Evolutionary conservation across 2,113 vertebrate genomes (phyloP).

Genomic region (Rhinogobius similis): DNA sequence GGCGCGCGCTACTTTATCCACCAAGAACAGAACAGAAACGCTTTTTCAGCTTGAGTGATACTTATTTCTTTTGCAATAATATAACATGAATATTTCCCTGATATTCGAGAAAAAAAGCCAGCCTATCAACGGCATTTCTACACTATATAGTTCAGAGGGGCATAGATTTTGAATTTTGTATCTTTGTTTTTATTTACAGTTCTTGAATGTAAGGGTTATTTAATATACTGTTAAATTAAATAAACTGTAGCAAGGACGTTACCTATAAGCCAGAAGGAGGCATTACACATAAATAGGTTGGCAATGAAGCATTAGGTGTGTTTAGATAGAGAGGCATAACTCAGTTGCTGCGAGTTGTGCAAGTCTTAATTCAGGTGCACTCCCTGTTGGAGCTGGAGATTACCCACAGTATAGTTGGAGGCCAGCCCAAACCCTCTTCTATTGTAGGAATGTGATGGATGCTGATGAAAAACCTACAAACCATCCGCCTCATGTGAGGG

Average conservation of each 20-base stretch:
- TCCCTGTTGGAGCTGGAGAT: not conserved
- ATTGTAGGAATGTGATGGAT: not conserved
- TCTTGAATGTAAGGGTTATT: too few relatives aligned
- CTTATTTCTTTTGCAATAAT: not conserved
- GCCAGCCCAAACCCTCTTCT: too few relatives aligned
- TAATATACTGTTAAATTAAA: too few relatives aligned
- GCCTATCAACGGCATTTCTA: too few relatives aligned
- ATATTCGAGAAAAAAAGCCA: too few relatives aligned
- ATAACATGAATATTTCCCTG: too few relatives aligned
- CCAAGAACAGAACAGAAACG: not conserved
- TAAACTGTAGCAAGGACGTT: too few relatives aligned
- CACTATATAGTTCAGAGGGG: too few relatives aligned
- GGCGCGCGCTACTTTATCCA: conserved; percentile 21
- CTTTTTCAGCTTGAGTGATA: not conserved
- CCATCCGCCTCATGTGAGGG: not conserved
- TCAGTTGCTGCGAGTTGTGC: not conserved
- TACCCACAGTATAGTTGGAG: too few relatives aligned
- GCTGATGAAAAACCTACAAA: not conserved
- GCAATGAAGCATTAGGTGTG: not conserved
- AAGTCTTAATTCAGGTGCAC: too few relatives aligned
- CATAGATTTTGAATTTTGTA: not conserved
- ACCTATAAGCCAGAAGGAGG: not conserved
- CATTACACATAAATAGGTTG: not conserved
- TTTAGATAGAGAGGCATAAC: not conserved
- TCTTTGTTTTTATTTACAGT: not conserved